Conservation (phyloP, 2,113 vertebrate species). For the Chroicocephalus ridibundus region DNA sequence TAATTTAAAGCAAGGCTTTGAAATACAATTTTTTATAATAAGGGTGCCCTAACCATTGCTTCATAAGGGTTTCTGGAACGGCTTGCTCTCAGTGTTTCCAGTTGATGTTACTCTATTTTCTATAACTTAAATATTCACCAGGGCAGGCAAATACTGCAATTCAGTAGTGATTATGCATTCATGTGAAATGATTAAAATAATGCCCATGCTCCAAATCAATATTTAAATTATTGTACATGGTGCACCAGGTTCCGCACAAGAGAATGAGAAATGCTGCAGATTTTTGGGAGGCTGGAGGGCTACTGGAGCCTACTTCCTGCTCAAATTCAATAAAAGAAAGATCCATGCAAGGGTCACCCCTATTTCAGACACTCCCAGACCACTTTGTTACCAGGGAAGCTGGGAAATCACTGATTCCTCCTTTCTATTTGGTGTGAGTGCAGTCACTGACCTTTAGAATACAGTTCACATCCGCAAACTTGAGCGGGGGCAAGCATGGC, state of each 20-base stretch:
- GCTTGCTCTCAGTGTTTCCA: not conserved
- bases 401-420: not conserved
- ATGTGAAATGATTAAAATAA: not conserved
- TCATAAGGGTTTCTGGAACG: not conserved
- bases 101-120: not conserved
- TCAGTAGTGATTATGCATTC: not conserved
- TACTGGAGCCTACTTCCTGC: not conserved
- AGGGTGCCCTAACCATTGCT: not conserved
- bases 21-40: not conserved
- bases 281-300: not conserved
- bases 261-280: not conserved
- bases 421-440: not conserved
- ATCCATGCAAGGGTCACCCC: not conserved
- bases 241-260: not conserved
- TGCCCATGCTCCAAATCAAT: not conserved
- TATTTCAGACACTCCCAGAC: not conserved
- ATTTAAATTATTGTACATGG: not conserved
- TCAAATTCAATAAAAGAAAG: not conserved
- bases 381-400: not conserved
- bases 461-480: not conserved
- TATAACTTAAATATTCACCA: not conserved
- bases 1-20: not conserved
- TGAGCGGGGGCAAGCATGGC: not conserved
- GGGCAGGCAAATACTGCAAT: not conserved
- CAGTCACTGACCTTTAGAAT: not conserved